phyloP scores from a whole-genome alignment of 2,113 vertebrate species.

The Chionis minor region DNA sequence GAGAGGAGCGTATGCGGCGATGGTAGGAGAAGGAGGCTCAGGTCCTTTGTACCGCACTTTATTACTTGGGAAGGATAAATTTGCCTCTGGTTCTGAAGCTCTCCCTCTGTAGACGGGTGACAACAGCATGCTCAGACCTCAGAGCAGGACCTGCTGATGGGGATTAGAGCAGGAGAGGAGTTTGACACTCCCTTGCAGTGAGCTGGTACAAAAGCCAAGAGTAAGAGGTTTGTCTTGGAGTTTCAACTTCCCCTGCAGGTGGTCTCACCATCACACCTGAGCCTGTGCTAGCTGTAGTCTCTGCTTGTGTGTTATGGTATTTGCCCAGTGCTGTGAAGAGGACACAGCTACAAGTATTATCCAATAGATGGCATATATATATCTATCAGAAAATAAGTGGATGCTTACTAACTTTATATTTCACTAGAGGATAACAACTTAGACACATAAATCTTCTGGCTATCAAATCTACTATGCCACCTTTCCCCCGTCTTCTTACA shows the following conservation, averaged over 20 bases:
- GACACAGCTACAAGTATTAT: not conserved
- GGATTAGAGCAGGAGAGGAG: not conserved
- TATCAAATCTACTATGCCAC: not conserved
- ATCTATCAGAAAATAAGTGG: not conserved
- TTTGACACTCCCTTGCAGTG: not conserved
- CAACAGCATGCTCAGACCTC: not conserved
- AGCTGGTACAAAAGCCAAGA: not conserved
- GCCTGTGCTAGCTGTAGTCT: not conserved
- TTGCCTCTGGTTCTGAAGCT: not conserved
- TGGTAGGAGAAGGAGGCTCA: not conserved
- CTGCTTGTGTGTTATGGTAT: not conserved
- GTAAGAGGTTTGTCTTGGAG: not conserved
- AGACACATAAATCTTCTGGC: not conserved
- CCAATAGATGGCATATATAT: not conserved
- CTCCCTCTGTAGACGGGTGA: not conserved
- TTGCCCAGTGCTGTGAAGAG: not conserved
- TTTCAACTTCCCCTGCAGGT: not conserved
- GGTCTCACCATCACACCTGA: not conserved
- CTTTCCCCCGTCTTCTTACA: not conserved
- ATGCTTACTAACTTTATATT: not conserved
- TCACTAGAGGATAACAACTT: not conserved
- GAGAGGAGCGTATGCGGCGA: not conserved
- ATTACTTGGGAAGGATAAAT: not conserved
- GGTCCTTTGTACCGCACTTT: not conserved
- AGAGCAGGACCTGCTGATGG: not conserved